Percentiles rank a stretch among this genome's conserved stretches.
phyloP scores from a whole-genome alignment of 2,113 vertebrate genomes.

The Lipotes vexillifer region DNA sequence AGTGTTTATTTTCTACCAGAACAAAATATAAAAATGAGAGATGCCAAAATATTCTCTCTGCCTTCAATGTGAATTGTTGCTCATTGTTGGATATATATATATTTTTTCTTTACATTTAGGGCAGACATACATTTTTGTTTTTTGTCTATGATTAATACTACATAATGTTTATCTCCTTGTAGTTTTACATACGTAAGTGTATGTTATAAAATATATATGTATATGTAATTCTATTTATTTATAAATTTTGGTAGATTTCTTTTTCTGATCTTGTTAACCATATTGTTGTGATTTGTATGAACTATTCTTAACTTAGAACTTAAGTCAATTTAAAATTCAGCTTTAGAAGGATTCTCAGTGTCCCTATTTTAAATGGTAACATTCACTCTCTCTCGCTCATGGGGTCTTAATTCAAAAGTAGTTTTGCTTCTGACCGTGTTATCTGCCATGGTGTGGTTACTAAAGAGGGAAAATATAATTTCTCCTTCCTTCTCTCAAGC shows the following conservation, averaged over 20 bases:
- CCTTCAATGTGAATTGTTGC: background rate
- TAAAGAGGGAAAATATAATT: background rate
- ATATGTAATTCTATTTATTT: background rate
- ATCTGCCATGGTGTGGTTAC: background rate
- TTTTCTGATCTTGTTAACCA: background rate
- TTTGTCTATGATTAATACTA: background rate
- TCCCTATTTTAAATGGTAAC: background rate
- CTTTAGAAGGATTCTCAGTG: background rate
- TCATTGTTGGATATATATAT: background rate
- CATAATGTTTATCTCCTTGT: background rate
- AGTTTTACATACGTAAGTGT: background rate
- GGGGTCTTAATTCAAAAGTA: background rate
- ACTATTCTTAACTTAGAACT: background rate
- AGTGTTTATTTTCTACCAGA: background rate
- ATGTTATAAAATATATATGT: background rate
- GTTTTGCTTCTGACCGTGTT: background rate
- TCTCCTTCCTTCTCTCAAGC: background rate
- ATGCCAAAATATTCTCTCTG: background rate
- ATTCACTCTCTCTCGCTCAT: background rate
- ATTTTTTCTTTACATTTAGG: background rate
- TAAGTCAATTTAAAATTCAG: background rate
- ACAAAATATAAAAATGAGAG: background rate
- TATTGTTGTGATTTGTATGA: background rate
- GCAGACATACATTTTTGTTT: background rate
- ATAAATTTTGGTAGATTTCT: background rate